Percentiles rank a stretch among this genome's conserved stretches.
phyloP scores from a whole-genome alignment of 1,140 invertebrate species.

The Psilanteris sp. region DNA sequence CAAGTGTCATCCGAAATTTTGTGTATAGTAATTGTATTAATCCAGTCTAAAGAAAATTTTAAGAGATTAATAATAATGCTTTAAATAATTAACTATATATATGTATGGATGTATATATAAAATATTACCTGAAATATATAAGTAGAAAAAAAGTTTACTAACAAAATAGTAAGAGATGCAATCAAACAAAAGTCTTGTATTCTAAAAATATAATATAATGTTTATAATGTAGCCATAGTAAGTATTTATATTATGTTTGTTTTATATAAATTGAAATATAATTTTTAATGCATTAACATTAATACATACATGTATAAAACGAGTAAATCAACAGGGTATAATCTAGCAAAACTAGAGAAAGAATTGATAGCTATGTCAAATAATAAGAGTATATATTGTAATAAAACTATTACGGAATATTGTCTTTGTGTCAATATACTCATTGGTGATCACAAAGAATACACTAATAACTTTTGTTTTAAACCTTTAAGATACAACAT shows the following conservation, averaged over 20 bases:
- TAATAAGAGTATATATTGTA: constrained; percentile 74
- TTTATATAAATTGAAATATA: background rate
- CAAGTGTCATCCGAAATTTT: constrained; percentile 82
- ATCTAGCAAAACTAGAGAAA: constrained; percentile 72
- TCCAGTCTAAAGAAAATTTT: constrained; percentile 80
- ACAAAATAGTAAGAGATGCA: constrained; percentile 82
- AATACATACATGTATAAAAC: constrained; percentile 75
- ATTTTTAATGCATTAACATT: background rate
- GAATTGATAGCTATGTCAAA: constrained; percentile 76
- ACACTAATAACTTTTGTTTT: too few species aligned
- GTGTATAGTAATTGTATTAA: constrained; percentile 84
- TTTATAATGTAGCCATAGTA: too few species aligned
- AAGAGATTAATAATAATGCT: background rate
- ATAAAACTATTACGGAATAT: constrained; percentile 70
- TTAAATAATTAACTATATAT: background rate
- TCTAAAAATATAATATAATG: too few species aligned
- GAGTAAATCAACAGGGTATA: constrained; percentile 71
- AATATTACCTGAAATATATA: constrained; percentile 86
- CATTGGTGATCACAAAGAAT: constrained; percentile 64
- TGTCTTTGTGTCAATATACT: constrained; percentile 72
- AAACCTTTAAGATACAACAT: too few species aligned
- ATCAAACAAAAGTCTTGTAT: constrained; percentile 86
- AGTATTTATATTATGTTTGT: constrained; percentile 1
- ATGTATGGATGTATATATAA: too few species aligned
- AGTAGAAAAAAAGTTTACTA: constrained; percentile 86